Evolutionary conservation across 1,140 invertebrate genomes (phyloP).

Genomic region (Eurosta solidaginis): DNA sequence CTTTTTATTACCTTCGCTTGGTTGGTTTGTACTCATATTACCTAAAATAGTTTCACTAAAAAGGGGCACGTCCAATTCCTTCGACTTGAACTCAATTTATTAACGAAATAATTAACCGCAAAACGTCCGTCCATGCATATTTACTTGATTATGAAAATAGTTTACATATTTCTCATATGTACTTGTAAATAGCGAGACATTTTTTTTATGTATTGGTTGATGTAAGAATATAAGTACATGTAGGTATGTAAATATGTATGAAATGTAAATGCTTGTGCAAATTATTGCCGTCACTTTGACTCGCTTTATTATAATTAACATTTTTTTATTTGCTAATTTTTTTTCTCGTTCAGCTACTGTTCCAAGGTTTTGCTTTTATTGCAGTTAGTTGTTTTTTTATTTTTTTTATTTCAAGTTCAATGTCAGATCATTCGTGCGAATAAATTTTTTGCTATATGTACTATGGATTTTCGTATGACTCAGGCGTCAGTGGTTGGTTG

Average conservation of each 20-base stretch:
- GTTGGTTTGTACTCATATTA: constrained; percentile 4
- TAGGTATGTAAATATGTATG: background rate
- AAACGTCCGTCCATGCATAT: background rate
- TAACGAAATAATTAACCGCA: constrained; percentile 18
- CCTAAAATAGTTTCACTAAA: background rate
- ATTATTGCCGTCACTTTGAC: background rate
- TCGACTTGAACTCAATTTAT: constrained; percentile 21
- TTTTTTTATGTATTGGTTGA: background rate
- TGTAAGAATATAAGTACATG: background rate
- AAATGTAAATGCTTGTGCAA: background rate
- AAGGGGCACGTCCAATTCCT: constrained; percentile 2
- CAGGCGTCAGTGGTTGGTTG: too few species aligned
- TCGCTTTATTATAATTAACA: constrained; percentile 19
- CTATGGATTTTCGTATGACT: background rate
- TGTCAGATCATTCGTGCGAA: constrained; percentile 3
- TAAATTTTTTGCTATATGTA: background rate
- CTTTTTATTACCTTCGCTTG: constrained; percentile 10
- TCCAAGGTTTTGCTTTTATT: constrained; percentile 12
- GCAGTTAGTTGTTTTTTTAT: too few species aligned
- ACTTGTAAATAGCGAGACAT: background rate
- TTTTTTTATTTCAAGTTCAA: constrained; percentile 2
- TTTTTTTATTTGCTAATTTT: background rate
- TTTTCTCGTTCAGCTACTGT: background rate
- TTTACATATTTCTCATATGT: background rate
- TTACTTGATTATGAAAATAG: constrained; percentile 18